phyloP scores from a whole-genome alignment of 2,113 vertebrate genomes.

The Mungos mungo region DNA sequence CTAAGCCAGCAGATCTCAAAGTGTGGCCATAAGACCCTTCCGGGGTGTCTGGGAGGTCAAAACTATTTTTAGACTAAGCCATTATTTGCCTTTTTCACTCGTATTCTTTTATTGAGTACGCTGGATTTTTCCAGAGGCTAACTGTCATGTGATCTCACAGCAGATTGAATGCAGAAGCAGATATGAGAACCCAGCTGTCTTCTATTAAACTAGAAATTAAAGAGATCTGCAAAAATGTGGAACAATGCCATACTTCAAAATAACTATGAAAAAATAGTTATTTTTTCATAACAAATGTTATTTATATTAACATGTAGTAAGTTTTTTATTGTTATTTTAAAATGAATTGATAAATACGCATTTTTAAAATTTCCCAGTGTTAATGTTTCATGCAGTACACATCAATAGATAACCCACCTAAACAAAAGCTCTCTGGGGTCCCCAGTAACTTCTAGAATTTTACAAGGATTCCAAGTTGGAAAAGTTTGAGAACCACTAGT shows the following conservation, averaged over 20 bases:
- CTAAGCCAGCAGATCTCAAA: background rate
- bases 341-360: background rate
- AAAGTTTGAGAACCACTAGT: background rate
- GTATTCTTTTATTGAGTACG: background rate
- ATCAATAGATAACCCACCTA: background rate
- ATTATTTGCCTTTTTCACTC: slow-evolving; percentile 7
- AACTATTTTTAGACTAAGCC: background rate
- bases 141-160: slow-evolving; percentile 10
- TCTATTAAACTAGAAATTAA: slow-evolving; percentile 53
- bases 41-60: background rate
- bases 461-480: background rate
- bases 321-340: slow-evolving; percentile 15
- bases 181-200: slow-evolving; percentile 51
- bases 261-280: slow-evolving; percentile 8
- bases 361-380: background rate
- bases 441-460: slow-evolving; percentile 20
- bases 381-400: background rate
- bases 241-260: background rate
- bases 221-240: slow-evolving; percentile 41
- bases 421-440: background rate
- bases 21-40: background rate
- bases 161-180: slow-evolving; percentile 33
- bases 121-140: slow-evolving; percentile 45
- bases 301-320: background rate
- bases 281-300: slow-evolving; percentile 13